phyloP scores from a whole-genome alignment of 2,113 vertebrate species.

The Chrysemys picta region DNA sequence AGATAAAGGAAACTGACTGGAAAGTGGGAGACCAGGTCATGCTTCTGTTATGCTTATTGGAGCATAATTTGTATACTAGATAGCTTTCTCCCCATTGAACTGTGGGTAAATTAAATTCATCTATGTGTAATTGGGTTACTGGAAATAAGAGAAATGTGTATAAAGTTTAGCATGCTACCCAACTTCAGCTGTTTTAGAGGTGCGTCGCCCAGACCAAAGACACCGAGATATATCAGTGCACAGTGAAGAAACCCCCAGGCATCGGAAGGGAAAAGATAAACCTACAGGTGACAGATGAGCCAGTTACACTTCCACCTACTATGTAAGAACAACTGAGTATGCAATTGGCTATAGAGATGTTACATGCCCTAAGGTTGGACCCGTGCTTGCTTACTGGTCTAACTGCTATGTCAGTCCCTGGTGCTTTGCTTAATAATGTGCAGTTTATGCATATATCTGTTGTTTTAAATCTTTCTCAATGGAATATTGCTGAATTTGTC shows the following conservation, averaged over 20 bases:
- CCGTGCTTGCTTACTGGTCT: background rate
- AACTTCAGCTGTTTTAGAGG: background rate
- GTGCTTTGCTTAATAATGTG: background rate
- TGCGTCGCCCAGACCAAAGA: background rate
- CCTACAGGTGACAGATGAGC: background rate
- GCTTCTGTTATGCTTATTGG: constrained; percentile 52
- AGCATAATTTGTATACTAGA: constrained; percentile 57
- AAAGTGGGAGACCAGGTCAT: constrained; percentile 64
- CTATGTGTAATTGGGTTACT: constrained; percentile 45
- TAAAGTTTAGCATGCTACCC: background rate
- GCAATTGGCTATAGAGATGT: background rate
- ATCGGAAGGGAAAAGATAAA: background rate
- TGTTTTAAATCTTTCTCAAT: background rate
- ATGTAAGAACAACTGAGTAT: background rate
- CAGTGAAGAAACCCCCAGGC: background rate
- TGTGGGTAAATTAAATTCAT: constrained; percentile 41
- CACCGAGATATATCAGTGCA: background rate
- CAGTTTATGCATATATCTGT: background rate
- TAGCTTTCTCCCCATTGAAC: constrained; percentile 63
- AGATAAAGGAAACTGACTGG: constrained; percentile 57
- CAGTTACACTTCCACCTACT: background rate
- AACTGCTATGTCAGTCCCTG: background rate
- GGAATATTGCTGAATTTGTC: background rate
- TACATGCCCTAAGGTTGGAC: background rate
- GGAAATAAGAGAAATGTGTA: background rate